A percentile compares a stretch with the other conserved stretches of the same genome.
phyloP scores from a whole-genome alignment of 1,140 invertebrate species.

The Drosophila prosaltans region DNA sequence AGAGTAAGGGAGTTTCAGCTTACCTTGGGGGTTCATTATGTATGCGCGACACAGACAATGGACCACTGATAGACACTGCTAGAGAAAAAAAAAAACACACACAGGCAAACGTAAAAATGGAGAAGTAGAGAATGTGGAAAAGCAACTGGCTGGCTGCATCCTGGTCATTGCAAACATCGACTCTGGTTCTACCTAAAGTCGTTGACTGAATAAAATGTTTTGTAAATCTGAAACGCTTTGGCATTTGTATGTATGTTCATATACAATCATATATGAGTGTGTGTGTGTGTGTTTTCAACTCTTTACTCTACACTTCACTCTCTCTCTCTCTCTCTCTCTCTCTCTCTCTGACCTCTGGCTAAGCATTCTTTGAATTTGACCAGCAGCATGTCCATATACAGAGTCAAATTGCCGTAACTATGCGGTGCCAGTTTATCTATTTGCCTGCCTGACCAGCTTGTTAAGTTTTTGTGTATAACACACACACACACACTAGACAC shows the following conservation, averaged over 20 bases:
- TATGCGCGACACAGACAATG: conserved; percentile 80
- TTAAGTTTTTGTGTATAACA: conserved; percentile 43
- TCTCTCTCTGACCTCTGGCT: not conserved
- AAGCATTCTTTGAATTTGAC: conserved; percentile 23
- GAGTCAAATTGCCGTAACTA: conserved; percentile 69
- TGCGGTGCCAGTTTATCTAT: conserved; percentile 71
- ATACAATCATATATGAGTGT: conserved; percentile 7
- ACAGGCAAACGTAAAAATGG: not conserved
- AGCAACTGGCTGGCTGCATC: not conserved
- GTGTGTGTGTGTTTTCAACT: conserved; percentile 6
- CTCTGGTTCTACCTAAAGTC: conserved; percentile 34
- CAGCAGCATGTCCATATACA: conserved; percentile 37
- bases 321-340: too few relatives aligned
- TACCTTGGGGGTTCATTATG: conserved; percentile 63
- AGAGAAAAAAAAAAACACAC: not conserved
- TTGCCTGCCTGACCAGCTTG: conserved; percentile 65
- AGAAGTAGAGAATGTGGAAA: conserved; percentile 7
- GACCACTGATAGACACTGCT: conserved; percentile 68
- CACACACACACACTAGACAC: conserved; percentile 4
- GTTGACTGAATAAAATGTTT: conserved; percentile 75
- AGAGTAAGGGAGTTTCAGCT: conserved; percentile 32
- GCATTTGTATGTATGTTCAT: conserved; percentile 19
- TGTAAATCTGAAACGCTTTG: conserved; percentile 75
- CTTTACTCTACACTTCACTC: not conserved
- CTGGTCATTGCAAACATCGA: conserved; percentile 53